Evolutionary conservation across 2,113 vertebrate species (phyloP).

Genomic region (Elaphurus davidianus): DNA sequence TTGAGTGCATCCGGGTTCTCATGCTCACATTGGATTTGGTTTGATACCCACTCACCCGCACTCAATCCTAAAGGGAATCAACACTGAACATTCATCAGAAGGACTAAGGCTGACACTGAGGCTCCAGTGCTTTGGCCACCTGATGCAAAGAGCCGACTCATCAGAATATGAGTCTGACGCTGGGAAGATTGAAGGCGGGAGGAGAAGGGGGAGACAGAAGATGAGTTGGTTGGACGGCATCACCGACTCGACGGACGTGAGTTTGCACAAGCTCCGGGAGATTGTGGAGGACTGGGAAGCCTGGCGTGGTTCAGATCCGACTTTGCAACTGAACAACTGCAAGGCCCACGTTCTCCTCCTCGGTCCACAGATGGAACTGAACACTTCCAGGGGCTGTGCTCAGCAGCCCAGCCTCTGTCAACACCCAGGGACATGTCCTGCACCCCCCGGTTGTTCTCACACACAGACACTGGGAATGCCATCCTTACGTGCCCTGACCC

Average conservation of each 20-base stretch:
- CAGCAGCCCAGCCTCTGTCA: not conserved
- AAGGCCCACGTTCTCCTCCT: not conserved
- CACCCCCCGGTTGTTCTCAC: not conserved
- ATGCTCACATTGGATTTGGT: not conserved
- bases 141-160: not conserved
- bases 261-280: not conserved
- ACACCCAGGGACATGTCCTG: not conserved
- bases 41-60: not conserved
- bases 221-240: not conserved
- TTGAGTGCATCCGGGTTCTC: not conserved
- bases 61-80: not conserved
- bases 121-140: not conserved
- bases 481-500: too few relatives aligned
- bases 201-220: not conserved
- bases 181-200: not conserved
- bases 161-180: not conserved
- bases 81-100: not conserved
- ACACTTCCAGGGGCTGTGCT: not conserved
- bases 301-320: accelerated
- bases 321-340: not conserved
- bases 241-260: not conserved
- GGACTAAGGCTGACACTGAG: accelerated
- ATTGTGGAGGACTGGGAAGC: not conserved
- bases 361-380: not conserved
- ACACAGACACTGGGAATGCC: too few relatives aligned